Base-by-base conservation (phyloP, 2,797 vertebrate species). In the Echiichthys vipera region DNA sequence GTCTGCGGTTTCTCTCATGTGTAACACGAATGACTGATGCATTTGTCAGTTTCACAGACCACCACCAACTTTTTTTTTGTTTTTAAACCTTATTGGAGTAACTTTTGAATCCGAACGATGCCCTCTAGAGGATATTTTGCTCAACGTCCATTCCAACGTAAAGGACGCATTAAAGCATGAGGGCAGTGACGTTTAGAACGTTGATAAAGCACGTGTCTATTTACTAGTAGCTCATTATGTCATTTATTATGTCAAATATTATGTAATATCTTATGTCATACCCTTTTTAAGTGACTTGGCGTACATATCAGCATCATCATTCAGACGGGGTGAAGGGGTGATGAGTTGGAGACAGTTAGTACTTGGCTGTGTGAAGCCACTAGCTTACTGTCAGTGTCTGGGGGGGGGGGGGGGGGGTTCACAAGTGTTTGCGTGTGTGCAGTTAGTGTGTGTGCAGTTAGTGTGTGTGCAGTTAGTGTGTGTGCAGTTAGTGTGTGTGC, bases 341-440 rank as follows among this genome's bases (percentile, higher is more conserved):
- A 58, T 25, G 69, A 73, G 45, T 2, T 43, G 43, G 67, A 84
- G 43, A 43, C 71, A 68, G 43, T 58, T 61, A 29, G 30, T 36
- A 46, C 32, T 75, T 39, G 42, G 40, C 46, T 68, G 87, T 80
- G 75, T 77, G 65, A 81, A 75, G 65, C 59, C 37, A 59, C 36
- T 63, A 65, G 27, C 65, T 78, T 50, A 47, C 57, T 71, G 69
- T 87, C 50, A 27, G 39, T 69, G 69, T 83, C 71, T 49, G 47
- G n/a, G n/a, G n/a, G n/a, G n/a, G n/a, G n/a, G n/a, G n/a, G n/a
- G n/a, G n/a, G 42, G 57, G 27, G 66, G 65, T 80, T 85, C 71
- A 59, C 14, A 64, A 46, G 65, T 64, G 22, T 50, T 22, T 64
- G 36, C 47, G 40, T 74, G 37, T 62, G 22, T 22, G 0, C 12